Conservation (phyloP, 2,888 invertebrate genomes). For the Aromia moschata region DNA sequence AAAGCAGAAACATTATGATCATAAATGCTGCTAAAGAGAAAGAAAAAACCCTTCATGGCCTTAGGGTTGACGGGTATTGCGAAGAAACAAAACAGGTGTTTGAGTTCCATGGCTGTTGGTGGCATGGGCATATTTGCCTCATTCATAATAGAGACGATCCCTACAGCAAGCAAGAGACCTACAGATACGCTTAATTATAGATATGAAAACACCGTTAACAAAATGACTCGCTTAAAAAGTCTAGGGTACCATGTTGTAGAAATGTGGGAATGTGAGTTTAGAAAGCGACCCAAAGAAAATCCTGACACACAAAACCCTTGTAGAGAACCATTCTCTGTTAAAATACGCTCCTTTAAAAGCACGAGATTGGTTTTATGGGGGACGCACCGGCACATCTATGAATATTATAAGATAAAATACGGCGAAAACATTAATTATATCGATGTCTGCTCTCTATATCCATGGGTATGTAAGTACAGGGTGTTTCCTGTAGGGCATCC, state of each 20-base stretch:
- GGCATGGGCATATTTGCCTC: neutral
- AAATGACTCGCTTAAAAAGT: neutral
- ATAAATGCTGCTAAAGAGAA: neutral
- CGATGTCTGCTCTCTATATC: constrained; percentile 40
- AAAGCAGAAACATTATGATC: neutral
- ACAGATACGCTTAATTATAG: neutral
- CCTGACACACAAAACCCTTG: neutral
- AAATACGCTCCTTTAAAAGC: constrained; percentile 24
- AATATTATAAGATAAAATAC: constrained; percentile 9
- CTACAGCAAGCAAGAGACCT: neutral
- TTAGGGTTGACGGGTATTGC: neutral
- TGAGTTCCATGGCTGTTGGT: neutral
- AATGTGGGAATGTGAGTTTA: no score
- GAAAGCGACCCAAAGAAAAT: neutral
- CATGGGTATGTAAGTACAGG: no score
- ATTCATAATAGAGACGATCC: neutral
- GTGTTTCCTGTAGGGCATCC: no score
- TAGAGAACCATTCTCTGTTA: constrained; percentile 20
- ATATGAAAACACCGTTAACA: neutral
- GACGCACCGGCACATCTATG: constrained; percentile 27
- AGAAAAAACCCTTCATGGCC: neutral
- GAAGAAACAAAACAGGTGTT: neutral
- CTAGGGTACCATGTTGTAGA: neutral
- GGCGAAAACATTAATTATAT: neutral
- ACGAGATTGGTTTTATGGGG: constrained; percentile 37